Percentiles rank a stretch among this genome's conserved stretches.
phyloP scores from a whole-genome alignment of 2,113 vertebrate genomes.

The Microtus richardsoni region DNA sequence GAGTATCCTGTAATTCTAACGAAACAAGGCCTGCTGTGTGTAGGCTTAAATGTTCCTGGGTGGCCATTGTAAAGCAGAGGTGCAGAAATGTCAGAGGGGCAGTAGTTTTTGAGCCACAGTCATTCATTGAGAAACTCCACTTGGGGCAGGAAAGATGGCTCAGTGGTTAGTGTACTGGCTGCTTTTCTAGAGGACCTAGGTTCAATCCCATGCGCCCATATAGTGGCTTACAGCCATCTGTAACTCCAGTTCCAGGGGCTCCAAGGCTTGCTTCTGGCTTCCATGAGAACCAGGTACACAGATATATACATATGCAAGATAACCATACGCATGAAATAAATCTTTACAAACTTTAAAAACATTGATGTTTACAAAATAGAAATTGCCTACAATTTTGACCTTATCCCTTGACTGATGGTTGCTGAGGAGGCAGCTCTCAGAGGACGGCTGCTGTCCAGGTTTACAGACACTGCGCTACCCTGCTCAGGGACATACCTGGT shows the following conservation, averaged over 20 bases:
- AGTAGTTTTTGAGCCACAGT: no score
- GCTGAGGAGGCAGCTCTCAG: accelerated
- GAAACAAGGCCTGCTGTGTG: no score
- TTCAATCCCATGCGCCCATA: background rate
- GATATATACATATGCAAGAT: no score
- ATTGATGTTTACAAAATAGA: background rate
- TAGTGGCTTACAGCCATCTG: background rate
- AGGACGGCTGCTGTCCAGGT: background rate
- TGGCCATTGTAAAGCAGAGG: background rate
- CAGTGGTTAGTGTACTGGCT: background rate
- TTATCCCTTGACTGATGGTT: background rate
- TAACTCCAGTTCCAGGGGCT: background rate
- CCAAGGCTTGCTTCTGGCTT: background rate
- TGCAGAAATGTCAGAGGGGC: background rate
- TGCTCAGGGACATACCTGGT: constrained; percentile 81
- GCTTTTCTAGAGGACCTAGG: background rate
- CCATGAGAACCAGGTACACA: background rate
- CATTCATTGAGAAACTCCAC: background rate
- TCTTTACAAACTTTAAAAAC: background rate
- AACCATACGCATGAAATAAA: background rate
- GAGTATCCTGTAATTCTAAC: background rate
- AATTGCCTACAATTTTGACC: background rate
- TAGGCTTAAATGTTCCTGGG: background rate
- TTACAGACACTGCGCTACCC: accelerated
- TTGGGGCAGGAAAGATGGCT: background rate